These are phyloP conservation scores for Tachina grossa DNA, from an alignment of 2,888 invertebrate species.

Conservation along the genomic window DNA sequence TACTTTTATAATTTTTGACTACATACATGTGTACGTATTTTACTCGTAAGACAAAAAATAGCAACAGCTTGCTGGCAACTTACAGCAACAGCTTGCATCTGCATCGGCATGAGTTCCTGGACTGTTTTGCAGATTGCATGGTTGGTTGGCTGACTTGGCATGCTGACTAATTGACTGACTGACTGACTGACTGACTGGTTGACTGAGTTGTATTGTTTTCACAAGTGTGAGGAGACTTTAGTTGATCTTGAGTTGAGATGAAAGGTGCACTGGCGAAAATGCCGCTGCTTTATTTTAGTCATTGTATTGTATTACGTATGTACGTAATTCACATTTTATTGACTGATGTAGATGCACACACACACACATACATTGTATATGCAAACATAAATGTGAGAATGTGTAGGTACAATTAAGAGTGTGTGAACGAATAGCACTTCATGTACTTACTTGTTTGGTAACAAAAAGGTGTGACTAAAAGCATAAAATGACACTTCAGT, in stretches of 20 bases:
- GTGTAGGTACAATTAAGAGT: conserved; percentile 26
- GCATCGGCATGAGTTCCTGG: conserved; percentile 30
- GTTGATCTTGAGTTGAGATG: conserved; percentile 72
- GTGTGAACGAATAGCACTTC: conserved; percentile 57
- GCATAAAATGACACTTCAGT: conserved; percentile 68
- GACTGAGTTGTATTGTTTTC: conserved; percentile 29
- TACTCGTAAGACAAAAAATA: conserved; percentile 15
- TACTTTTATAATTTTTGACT: conserved; percentile 4
- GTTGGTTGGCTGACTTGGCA: not conserved
- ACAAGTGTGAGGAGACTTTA: conserved; percentile 71
- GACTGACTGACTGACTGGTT: conserved; percentile 31
- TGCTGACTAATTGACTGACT: conserved; percentile 5
- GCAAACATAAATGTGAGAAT: not conserved
- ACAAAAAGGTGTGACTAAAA: conserved; percentile 70
- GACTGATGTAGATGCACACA: conserved; percentile 20
- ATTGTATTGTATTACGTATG: conserved; percentile 31
- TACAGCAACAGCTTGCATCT: conserved; percentile 37
- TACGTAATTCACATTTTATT: conserved; percentile 13
- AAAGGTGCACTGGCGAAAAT: conserved; percentile 65
- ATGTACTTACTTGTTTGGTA: conserved; percentile 49
- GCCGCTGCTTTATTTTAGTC: conserved; percentile 66
- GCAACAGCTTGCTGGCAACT: conserved; percentile 50
- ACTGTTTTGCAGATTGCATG: conserved; percentile 5
- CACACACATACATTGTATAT: not conserved
- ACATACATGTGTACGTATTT: not conserved